These are phyloP conservation scores for Propithecus deckenii DNA, from an alignment of 2,797 vertebrate species.

Conservation along the genomic window DNA sequence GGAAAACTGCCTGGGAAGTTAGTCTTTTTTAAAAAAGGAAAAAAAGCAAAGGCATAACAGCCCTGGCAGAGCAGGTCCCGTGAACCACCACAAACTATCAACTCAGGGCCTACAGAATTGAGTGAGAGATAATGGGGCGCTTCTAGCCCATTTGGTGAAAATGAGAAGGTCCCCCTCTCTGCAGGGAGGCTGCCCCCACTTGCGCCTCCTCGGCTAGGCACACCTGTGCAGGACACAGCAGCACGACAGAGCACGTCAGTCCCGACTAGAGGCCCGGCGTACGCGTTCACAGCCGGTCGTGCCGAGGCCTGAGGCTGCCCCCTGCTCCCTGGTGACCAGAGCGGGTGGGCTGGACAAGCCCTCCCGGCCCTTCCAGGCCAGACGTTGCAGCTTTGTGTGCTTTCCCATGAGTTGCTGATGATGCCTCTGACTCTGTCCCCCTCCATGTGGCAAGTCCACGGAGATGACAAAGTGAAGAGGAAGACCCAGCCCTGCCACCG, in stretches of 20 bases:
- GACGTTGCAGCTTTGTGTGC: background rate
- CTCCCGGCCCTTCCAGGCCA: accelerated
- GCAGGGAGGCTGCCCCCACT: background rate
- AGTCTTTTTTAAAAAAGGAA: background rate
- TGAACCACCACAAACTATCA: background rate
- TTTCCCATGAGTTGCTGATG: background rate
- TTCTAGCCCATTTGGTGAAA: background rate
- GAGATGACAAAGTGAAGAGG: background rate
- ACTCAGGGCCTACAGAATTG: accelerated
- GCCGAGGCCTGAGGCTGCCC: background rate
- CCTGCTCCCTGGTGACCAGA: background rate
- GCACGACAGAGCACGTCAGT: accelerated
- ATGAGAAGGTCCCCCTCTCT: background rate
- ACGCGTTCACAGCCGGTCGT: background rate
- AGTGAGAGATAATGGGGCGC: background rate
- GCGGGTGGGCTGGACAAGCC: accelerated
- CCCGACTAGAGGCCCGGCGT: background rate
- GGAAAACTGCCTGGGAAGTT: background rate
- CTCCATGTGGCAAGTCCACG: background rate
- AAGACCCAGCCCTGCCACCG: background rate
- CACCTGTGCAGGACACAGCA: background rate
- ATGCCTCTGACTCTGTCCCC: background rate
- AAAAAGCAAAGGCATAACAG: background rate
- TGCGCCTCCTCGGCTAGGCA: background rate
- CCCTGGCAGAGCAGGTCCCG: background rate